Evolutionary conservation across 2,888 invertebrate species (phyloP).

Genomic region (Ophioninae sp.): DNA sequence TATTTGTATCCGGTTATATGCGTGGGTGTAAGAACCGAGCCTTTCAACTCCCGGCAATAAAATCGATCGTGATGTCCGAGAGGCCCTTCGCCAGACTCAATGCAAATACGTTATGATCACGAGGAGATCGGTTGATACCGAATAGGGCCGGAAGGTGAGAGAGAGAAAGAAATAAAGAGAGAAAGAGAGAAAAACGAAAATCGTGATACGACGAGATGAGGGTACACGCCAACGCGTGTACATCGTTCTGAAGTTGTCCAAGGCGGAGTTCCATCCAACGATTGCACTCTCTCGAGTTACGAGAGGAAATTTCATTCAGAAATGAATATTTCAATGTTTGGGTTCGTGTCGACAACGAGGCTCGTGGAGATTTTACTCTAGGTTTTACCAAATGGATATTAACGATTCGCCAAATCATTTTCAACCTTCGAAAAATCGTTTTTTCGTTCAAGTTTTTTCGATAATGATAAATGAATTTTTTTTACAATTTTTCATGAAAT

Average conservation of each 20-base stretch:
- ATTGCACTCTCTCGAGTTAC: slow-evolving; percentile 17
- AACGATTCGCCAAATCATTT: too few species aligned
- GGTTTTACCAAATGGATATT: too few species aligned
- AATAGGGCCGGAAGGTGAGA: slow-evolving; percentile 19
- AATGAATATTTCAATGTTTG: not conserved
- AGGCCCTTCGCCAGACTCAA: slow-evolving; percentile 50
- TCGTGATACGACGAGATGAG: slow-evolving; percentile 50
- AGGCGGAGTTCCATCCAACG: slow-evolving; percentile 42
- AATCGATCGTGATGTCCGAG: slow-evolving; percentile 57
- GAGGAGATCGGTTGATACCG: slow-evolving; percentile 54
- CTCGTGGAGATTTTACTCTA: too few species aligned
- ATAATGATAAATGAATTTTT: too few species aligned
- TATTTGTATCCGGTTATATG: slow-evolving; percentile 59
- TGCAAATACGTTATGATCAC: slow-evolving; percentile 63
- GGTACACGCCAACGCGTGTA: slow-evolving; percentile 55
- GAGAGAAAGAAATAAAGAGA: not conserved
- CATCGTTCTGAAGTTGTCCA: slow-evolving; percentile 35
- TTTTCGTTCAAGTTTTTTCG: too few species aligned
- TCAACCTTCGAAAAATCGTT: too few species aligned
- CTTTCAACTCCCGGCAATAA: slow-evolving; percentile 53
- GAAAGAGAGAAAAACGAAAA: slow-evolving; percentile 30
- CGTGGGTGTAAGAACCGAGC: slow-evolving; percentile 63
- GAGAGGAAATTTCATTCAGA: slow-evolving; percentile 1
- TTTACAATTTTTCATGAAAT: too few species aligned
- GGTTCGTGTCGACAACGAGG: not conserved